phyloP scores from a whole-genome alignment of 2,888 invertebrate genomes.

The Drosophila pseudotakahashii region DNA sequence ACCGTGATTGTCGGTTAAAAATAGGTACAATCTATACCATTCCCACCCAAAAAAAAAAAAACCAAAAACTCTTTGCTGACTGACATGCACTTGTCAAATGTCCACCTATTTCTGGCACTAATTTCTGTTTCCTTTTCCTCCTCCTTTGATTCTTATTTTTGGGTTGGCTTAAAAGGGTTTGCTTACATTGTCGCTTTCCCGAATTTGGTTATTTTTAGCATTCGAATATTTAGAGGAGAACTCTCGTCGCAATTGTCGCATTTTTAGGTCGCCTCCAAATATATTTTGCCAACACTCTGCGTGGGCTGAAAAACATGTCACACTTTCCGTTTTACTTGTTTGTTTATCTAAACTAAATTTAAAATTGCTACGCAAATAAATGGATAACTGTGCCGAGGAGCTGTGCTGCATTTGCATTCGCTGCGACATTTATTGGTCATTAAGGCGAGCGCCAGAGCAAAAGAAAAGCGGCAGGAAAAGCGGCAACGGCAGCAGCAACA shows the following conservation, averaged over 20 bases:
- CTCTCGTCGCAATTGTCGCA: conserved; percentile 24
- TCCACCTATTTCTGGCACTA: conserved; percentile 68
- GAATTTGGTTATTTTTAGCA: conserved; percentile 32
- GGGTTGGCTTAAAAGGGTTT: conserved; percentile 47
- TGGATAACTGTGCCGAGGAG: conserved; percentile 35
- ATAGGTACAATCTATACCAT: no score
- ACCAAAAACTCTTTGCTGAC: conserved; percentile 52
- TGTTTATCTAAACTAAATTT: conserved; percentile 47
- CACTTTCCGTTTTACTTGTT: conserved; percentile 34
- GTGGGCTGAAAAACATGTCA: conserved; percentile 32
- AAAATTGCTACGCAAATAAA: conserved; percentile 40
- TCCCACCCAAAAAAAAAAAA: conserved; percentile 9
- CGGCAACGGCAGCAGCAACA: conserved; percentile 19
- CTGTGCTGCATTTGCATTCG: conserved; percentile 11
- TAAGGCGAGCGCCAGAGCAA: conserved; percentile 59
- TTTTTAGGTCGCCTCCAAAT: conserved; percentile 31
- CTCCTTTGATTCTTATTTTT: conserved; percentile 52
- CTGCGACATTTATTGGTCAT: conserved; percentile 60
- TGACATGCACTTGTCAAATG: conserved; percentile 78
- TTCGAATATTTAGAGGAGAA: neutral
- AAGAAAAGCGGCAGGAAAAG: conserved; percentile 10
- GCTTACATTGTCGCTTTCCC: conserved; percentile 35
- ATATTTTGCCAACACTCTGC: conserved; percentile 14
- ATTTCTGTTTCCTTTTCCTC: conserved; percentile 32
- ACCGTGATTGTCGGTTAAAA: conserved; percentile 28